Conservation (phyloP, 2,797 vertebrate species). For the Falco peregrinus region DNA sequence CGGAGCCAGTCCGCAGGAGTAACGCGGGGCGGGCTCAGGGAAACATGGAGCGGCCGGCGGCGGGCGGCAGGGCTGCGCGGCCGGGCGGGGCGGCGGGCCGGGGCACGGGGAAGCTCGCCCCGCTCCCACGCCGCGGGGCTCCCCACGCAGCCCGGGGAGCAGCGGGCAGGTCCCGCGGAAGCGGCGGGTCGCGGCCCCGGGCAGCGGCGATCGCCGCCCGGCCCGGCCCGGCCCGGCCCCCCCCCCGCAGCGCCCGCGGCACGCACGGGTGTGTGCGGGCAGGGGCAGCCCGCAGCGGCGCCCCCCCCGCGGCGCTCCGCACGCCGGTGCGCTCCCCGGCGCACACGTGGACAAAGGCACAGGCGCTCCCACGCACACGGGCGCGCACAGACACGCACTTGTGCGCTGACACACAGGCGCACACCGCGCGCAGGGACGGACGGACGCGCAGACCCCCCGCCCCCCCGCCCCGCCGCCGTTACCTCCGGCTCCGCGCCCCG, state of each 20-base stretch:
- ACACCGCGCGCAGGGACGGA: not conserved
- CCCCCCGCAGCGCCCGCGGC: not conserved
- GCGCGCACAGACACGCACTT: not conserved
- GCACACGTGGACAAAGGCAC: not conserved
- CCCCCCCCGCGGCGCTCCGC: too few relatives aligned
- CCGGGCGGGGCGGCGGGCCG: not conserved
- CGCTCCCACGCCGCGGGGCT: not conserved
- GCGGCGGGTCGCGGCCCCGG: not conserved
- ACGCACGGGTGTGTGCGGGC: not conserved
- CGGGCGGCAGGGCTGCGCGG: not conserved
- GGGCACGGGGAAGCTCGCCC: not conserved
- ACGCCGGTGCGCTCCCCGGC: not conserved
- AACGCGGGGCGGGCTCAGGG: not conserved
- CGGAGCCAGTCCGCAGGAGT: not conserved
- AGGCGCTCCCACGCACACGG: not conserved
- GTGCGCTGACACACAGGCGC: not conserved
- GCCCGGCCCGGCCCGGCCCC: too few relatives aligned
- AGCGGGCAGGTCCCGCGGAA: too few relatives aligned
- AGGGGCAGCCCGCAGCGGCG: not conserved
- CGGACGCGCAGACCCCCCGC: not conserved
- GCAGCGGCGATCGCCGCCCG: not conserved
- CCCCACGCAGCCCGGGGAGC: not conserved
- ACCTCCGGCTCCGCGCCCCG: constrained; percentile 43
- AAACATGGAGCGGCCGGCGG: not conserved
- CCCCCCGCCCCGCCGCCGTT: not conserved